Evolutionary conservation across 2,113 vertebrate genomes (phyloP).

Genomic region (Smithornis capensis): DNA sequence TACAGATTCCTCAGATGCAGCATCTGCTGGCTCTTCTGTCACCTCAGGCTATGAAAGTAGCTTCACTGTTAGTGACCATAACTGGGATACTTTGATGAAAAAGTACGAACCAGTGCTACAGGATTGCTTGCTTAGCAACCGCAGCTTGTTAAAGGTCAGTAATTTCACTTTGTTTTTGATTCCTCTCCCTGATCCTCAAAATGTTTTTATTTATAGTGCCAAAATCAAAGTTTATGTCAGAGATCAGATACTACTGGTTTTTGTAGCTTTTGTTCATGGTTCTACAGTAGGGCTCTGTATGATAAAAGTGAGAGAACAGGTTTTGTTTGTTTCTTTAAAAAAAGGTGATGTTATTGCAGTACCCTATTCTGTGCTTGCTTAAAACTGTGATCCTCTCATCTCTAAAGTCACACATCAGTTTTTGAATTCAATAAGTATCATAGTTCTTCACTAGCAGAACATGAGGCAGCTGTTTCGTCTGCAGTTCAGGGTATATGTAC

Average conservation of each 20-base stretch:
- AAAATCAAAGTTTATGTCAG: not conserved
- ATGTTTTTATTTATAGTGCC: not conserved
- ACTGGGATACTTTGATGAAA: conserved; percentile 79
- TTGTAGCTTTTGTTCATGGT: not conserved
- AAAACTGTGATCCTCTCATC: not conserved
- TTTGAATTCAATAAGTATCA: not conserved
- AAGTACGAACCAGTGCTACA: conserved; percentile 80
- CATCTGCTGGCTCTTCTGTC: conserved; percentile 74
- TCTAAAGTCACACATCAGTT: not conserved
- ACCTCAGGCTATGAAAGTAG: conserved; percentile 82
- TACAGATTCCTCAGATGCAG: conserved; percentile 73
- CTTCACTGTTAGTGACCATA: conserved; percentile 46
- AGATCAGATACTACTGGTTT: not conserved
- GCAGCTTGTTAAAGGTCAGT: conserved; percentile 79
- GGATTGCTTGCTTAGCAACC: conserved; percentile 80
- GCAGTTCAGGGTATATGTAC: not conserved
- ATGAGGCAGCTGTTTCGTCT: not conserved
- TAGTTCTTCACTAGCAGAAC: not conserved
- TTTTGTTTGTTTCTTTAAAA: not conserved
- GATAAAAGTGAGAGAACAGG: not conserved
- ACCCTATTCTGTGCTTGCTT: rapidly evolving
- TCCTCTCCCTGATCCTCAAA: not conserved
- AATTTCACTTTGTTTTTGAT: not conserved
- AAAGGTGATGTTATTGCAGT: not conserved
- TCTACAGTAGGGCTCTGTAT: not conserved